A percentile compares a stretch with the other conserved stretches of the same genome.
phyloP scores from a whole-genome alignment of 2,113 vertebrate genomes.

The Speoplatyrhinus poulsoni region DNA sequence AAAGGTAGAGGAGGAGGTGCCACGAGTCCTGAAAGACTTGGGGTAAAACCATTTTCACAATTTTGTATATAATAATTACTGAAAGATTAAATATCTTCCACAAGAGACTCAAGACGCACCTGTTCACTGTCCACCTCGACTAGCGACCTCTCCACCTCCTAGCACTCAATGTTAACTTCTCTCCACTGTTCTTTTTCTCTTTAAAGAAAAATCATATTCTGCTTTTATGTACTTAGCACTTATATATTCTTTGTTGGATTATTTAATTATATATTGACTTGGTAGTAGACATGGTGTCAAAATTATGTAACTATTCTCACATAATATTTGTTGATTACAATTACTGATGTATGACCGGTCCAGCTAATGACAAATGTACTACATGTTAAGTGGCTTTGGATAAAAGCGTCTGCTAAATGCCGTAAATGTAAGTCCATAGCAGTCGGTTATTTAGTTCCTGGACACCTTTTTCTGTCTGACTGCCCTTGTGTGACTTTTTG shows the following conservation, averaged over 20 bases:
- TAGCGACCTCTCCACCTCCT: too few relatives aligned
- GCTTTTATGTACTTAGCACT: too few relatives aligned
- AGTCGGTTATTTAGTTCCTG: neutral
- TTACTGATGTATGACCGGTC: neutral
- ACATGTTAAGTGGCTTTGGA: neutral
- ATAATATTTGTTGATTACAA: neutral
- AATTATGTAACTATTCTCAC: too few relatives aligned
- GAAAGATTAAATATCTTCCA: too few relatives aligned
- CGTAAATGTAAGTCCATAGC: neutral
- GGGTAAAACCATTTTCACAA: slow-evolving; percentile 74
- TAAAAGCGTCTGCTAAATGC: neutral
- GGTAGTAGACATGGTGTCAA: too few relatives aligned
- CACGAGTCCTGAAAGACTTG: slow-evolving; percentile 86
- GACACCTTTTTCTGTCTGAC: neutral
- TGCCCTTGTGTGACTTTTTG: neutral
- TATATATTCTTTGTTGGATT: too few relatives aligned
- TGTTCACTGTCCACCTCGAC: too few relatives aligned
- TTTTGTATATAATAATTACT: neutral
- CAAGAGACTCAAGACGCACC: too few relatives aligned
- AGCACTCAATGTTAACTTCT: too few relatives aligned
- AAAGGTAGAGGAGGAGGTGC: slow-evolving; percentile 95
- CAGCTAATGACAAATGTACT: neutral
- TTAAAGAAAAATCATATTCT: too few relatives aligned
- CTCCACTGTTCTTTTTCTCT: too few relatives aligned
- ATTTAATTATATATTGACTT: neutral